Percentiles rank a stretch among this genome's conserved stretches.
Evolutionary conservation across 1,140 invertebrate genomes (phyloP).

Genomic region (Hydropsyche tenuis): DNA sequence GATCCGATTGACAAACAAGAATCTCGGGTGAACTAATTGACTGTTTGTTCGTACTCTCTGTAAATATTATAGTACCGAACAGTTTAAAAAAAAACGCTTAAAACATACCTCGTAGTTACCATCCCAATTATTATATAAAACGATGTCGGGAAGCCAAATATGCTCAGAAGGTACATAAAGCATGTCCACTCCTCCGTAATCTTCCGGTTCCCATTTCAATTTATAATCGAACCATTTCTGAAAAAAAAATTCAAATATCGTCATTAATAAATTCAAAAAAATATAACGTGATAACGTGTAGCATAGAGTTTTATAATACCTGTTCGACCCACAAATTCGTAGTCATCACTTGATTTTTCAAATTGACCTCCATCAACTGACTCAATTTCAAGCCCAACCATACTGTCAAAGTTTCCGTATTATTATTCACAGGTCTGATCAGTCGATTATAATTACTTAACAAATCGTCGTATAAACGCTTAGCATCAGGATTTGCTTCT

Average conservation of each 20-base stretch:
- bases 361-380: constrained; percentile 94
- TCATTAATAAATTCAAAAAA: constrained; percentile 10
- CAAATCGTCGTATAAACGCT: constrained; percentile 89
- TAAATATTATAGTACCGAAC: too few relatives aligned
- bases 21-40: too few relatives aligned
- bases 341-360: constrained; percentile 95
- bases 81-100: neutral
- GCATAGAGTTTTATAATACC: too few relatives aligned
- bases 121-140: constrained; percentile 91
- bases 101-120: constrained; percentile 90
- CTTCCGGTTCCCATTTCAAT: constrained; percentile 88
- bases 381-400: constrained; percentile 91
- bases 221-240: constrained; percentile 97
- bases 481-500: constrained; percentile 89
- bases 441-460: constrained; percentile 96
- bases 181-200: constrained; percentile 93
- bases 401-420: constrained; percentile 91
- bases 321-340: constrained; percentile 95
- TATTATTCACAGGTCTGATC: constrained; percentile 93
- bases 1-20: too few relatives aligned
- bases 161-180: constrained; percentile 91
- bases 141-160: constrained; percentile 91
- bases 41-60: too few relatives aligned
- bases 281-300: neutral
- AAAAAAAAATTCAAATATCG: constrained; percentile 52